Conservation (phyloP, 2,113 vertebrate species). For the Astur gentilis region DNA sequence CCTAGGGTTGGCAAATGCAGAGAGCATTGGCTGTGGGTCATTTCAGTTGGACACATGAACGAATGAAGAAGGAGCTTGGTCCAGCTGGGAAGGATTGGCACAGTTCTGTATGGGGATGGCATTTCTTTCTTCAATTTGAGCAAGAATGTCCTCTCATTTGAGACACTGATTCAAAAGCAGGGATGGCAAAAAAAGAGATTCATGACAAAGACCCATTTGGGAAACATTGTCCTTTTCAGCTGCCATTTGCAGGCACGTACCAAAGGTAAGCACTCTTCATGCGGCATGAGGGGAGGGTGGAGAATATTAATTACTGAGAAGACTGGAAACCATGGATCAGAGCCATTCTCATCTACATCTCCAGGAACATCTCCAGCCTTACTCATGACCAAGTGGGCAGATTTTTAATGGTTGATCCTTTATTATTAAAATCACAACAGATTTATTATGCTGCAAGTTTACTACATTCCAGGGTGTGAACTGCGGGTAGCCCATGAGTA, state of each 20-base stretch:
- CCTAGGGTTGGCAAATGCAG: neutral
- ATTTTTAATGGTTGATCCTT: neutral
- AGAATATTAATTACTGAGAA: neutral
- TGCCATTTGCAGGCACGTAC: neutral
- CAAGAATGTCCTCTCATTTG: neutral
- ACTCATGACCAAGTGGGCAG: neutral
- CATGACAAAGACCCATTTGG: neutral
- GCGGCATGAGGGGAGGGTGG: neutral
- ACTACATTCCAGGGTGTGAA: neutral
- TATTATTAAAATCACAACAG: neutral
- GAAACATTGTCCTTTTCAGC: neutral
- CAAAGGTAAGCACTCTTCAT: neutral
- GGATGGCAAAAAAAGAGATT: neutral
- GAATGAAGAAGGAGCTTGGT: neutral
- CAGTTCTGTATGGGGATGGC: neutral
- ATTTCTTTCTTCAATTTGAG: neutral
- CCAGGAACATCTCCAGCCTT: neutral
- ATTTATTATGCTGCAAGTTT: neutral
- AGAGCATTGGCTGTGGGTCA: neutral
- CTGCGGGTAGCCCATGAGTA: neutral
- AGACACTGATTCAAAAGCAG: neutral
- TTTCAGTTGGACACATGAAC: too few species aligned
- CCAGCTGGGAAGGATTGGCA: neutral
- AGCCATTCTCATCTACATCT: neutral
- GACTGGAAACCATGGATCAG: neutral